Evolutionary conservation across 2,888 invertebrate genomes (phyloP).

Genomic region (Catonia carolina): DNA sequence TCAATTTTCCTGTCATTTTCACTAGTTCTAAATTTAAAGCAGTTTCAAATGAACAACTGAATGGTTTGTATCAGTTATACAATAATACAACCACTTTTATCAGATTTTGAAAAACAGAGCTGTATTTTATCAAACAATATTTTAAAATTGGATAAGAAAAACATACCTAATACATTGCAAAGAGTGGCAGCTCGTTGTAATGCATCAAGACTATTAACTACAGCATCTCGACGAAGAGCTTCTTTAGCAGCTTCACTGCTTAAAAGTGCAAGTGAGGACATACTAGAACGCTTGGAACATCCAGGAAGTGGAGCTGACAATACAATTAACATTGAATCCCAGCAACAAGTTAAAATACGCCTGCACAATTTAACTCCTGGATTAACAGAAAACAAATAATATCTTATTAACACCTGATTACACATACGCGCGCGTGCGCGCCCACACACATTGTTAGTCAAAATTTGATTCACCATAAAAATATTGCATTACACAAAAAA

Average conservation of each 20-base stretch:
- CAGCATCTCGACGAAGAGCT: conserved; percentile 40
- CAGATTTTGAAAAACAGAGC: no score
- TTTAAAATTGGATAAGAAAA: conserved; percentile 8
- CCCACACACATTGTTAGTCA: no score
- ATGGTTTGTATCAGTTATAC: no score
- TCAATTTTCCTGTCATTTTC: no score
- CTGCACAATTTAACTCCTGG: conserved; percentile 43
- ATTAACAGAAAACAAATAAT: no score
- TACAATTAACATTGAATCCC: conserved; percentile 86
- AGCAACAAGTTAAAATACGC: conserved; percentile 78
- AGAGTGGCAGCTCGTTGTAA: conserved; percentile 87
- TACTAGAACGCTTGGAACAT: conserved; percentile 35
- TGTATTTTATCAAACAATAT: no score
- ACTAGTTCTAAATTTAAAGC: no score
- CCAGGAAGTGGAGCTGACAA: conserved; percentile 68
- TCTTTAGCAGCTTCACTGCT: conserved; percentile 45
- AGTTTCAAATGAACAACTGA: no score
- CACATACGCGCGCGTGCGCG: no score
- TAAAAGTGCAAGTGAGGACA: conserved; percentile 41
- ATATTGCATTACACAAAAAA: no score
- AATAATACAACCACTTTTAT: no score
- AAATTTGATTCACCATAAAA: no score
- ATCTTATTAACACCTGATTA: not conserved
- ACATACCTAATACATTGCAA: conserved; percentile 69
- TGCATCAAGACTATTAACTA: conserved; percentile 64